These are phyloP conservation scores for Scylla paramamosain DNA, from an alignment of 1,140 invertebrate species.

Conservation along the genomic window DNA sequence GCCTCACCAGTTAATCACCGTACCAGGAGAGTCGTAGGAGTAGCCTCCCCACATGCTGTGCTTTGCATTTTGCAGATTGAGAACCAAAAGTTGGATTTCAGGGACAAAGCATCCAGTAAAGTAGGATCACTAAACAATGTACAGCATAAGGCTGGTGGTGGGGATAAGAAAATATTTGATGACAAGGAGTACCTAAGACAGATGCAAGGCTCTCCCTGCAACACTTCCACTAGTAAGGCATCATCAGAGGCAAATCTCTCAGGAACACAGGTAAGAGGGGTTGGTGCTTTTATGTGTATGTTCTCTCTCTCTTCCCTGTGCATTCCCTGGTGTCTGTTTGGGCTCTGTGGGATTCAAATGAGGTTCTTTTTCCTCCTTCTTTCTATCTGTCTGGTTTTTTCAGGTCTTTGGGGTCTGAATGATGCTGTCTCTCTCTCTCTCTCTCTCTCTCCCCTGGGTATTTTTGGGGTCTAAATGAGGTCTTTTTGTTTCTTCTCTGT, in stretches of 20 bases:
- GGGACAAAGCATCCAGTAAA: slow-evolving; percentile 82
- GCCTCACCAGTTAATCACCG: not conserved
- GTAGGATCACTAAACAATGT: slow-evolving; percentile 96
- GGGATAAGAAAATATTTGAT: slow-evolving; percentile 95
- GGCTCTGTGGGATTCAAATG: not conserved
- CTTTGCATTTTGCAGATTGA: slow-evolving; percentile 70
- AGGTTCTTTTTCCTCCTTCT: not conserved
- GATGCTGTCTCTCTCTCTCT: too few relatives aligned
- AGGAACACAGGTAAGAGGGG: slow-evolving; percentile 60
- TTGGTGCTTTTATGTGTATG: not conserved
- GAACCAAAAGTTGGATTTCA: slow-evolving; percentile 76
- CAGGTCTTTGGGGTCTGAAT: not conserved
- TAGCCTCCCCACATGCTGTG: not conserved
- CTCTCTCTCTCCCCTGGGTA: too few relatives aligned
- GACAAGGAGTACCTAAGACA: slow-evolving; percentile 96
- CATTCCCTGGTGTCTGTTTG: not conserved
- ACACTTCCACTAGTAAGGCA: slow-evolving; percentile 76
- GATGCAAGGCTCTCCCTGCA: slow-evolving; percentile 79
- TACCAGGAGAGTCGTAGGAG: too few relatives aligned
- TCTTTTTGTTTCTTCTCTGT: too few relatives aligned
- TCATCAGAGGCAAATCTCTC: slow-evolving; percentile 68
- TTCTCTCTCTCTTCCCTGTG: not conserved
- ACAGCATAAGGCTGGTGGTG: slow-evolving; percentile 92
- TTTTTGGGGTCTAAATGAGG: too few relatives aligned
- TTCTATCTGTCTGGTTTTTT: not conserved